A percentile compares a stretch with the other conserved stretches of the same genome.
Evolutionary conservation across 2,113 vertebrate genomes (phyloP).

Genomic region (Oncorhynchus tshawytscha): DNA sequence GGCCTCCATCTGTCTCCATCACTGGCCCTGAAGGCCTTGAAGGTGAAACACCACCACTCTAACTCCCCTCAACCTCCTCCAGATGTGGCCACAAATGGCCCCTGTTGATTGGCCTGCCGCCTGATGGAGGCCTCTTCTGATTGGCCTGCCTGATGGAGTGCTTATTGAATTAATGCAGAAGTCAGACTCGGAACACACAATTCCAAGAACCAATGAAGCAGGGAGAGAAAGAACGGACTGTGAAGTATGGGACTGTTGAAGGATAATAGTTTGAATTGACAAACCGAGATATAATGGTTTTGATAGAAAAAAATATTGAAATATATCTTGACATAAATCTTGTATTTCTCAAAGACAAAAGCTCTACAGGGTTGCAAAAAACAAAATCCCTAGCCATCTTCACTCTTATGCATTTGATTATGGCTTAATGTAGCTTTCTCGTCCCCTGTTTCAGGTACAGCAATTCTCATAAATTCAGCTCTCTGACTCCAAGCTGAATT

Average conservation of each 20-base stretch:
- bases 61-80: not conserved
- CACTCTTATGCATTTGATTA: slow-evolving; percentile 9
- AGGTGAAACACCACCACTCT: not conserved
- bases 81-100: not conserved
- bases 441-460: slow-evolving; percentile 52
- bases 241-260: not conserved
- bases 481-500: slow-evolving; percentile 51
- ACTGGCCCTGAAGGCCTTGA: not conserved
- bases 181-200: not conserved
- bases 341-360: not conserved
- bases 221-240: not conserved
- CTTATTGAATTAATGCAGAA: not conserved
- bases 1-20: not conserved
- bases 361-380: slow-evolving; percentile 1
- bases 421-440: slow-evolving; percentile 34
- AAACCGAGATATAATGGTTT: too few species aligned
- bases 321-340: not conserved
- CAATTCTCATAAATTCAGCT: slow-evolving; percentile 42
- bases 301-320: too few species aligned
- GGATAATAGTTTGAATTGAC: not conserved
- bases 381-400: not conserved
- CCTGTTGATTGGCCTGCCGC: not conserved
- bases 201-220: not conserved
- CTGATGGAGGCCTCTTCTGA: not conserved
- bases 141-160: not conserved